A percentile compares a stretch with the other conserved stretches of the same genome.
phyloP scores from a whole-genome alignment of 2,888 invertebrate species.

The Hyposoter didymator region DNA sequence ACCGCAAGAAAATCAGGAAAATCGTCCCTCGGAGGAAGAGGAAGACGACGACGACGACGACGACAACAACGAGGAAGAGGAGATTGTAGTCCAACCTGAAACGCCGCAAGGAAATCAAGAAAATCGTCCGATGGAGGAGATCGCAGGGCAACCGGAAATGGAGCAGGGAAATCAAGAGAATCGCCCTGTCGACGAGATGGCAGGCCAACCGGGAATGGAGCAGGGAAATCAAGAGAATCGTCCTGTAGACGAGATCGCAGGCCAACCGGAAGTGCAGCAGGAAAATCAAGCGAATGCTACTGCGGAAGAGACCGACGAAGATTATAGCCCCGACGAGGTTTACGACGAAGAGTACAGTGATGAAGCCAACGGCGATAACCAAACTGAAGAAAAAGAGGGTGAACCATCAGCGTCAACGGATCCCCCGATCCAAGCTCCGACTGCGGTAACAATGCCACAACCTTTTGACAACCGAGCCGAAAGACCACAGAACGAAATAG shows the following conservation, averaged over 20 bases:
- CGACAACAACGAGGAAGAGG: not conserved
- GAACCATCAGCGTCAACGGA: not conserved
- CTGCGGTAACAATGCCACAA: not conserved
- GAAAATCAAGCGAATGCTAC: not conserved
- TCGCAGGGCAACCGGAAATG: not conserved
- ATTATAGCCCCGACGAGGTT: not conserved
- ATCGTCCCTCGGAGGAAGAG: not conserved
- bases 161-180: not conserved
- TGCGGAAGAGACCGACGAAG: not conserved
- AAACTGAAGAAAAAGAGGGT: not conserved
- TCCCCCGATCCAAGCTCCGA: not conserved
- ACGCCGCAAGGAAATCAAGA: not conserved
- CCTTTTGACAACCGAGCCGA: not conserved
- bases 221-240: not conserved
- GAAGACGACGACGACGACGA: too few species aligned
- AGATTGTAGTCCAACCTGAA: not conserved
- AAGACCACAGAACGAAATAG: not conserved
- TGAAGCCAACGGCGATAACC: not conserved
- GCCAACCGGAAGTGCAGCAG: not conserved
- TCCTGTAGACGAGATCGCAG: not conserved
- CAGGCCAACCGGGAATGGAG: not conserved
- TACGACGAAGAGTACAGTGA: not conserved
- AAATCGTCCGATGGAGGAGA: not conserved
- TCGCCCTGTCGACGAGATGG: not conserved
- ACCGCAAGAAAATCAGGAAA: not conserved